These are phyloP conservation scores for Stegostoma tigrinum DNA, from an alignment of 2,113 vertebrate species.

Conservation along the genomic window DNA sequence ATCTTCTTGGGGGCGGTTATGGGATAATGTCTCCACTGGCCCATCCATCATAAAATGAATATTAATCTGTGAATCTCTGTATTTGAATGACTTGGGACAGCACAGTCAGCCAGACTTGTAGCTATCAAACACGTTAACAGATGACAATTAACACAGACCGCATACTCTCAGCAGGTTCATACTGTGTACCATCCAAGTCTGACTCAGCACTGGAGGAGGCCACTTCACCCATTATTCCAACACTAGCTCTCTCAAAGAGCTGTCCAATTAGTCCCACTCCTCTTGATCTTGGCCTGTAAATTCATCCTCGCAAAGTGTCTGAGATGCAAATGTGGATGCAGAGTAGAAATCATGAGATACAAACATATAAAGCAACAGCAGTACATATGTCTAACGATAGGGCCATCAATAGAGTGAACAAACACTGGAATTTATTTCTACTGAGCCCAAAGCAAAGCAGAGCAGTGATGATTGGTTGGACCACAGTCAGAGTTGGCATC, in stretches of 20 bases:
- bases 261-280: not conserved
- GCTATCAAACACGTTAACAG: too few species aligned
- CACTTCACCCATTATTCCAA: not conserved
- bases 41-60: not conserved
- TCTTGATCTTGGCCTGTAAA: not conserved
- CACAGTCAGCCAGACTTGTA: too few species aligned
- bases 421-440: not conserved
- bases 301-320: not conserved
- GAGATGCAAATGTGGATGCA: not conserved
- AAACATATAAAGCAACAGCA: not conserved
- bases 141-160: too few species aligned
- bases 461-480: not conserved
- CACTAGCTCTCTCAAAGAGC: too few species aligned
- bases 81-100: not conserved
- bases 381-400: not conserved
- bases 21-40: not conserved
- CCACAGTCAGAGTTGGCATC: not conserved
- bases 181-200: not conserved
- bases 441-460: not conserved
- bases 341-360: not conserved
- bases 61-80: not conserved
- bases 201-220: not conserved
- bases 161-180: not conserved
- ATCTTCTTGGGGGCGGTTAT: not conserved
- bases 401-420: not conserved